These are phyloP conservation scores for Seriola rivoliana DNA, from an alignment of 2,113 vertebrate species.

Conservation along the genomic window DNA sequence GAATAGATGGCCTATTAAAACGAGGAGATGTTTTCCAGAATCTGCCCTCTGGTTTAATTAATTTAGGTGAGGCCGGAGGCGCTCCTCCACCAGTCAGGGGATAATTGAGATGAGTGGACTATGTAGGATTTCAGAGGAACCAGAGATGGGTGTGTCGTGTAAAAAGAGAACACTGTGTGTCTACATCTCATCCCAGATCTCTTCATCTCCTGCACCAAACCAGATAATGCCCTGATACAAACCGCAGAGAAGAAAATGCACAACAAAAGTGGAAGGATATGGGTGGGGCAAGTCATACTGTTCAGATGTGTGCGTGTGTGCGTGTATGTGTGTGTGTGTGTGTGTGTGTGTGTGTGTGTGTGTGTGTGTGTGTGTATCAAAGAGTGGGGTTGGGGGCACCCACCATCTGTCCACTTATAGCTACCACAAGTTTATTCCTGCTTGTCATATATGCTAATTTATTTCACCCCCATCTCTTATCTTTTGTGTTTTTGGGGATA, in stretches of 20 bases:
- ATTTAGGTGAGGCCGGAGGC: conserved; percentile 29
- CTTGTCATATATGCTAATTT: conserved; percentile 48
- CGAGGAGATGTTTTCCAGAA: conserved; percentile 10
- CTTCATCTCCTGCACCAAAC: conserved; percentile 17
- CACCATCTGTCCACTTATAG: conserved; percentile 56
- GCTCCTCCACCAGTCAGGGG: conserved; percentile 6
- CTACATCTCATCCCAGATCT: conserved; percentile 26
- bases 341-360: neutral
- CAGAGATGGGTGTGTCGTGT: conserved; percentile 12
- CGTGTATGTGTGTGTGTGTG: conserved; percentile 2
- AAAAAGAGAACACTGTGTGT: conserved; percentile 43
- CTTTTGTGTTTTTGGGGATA: neutral
- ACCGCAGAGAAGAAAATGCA: neutral
- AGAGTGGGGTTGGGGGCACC: conserved; percentile 1
- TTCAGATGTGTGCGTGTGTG: neutral
- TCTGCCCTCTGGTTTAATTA: conserved; percentile 49
- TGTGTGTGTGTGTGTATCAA: neutral
- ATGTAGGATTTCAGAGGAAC: conserved; percentile 45
- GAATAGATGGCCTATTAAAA: conserved; percentile 57
- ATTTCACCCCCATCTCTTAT: neutral
- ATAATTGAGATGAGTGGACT: conserved; percentile 38
- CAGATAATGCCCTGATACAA: neutral
- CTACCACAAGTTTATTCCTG: conserved; percentile 26
- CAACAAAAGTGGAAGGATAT: conserved; percentile 18
- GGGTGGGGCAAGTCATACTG: conserved; percentile 30